Evolutionary conservation across 2,113 vertebrate genomes (phyloP).

Genomic region (Indri indri): DNA sequence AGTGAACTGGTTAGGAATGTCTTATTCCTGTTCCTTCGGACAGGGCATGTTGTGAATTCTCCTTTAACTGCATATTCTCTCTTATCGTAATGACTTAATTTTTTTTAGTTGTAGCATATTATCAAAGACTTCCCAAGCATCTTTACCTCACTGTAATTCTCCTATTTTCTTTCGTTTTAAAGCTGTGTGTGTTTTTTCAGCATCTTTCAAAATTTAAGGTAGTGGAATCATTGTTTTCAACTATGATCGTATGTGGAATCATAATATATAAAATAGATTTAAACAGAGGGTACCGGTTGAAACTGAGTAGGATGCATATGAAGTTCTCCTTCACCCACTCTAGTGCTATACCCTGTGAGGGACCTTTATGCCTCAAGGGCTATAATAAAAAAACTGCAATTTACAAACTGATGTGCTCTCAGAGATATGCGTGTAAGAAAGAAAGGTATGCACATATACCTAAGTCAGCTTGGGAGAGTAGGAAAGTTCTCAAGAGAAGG

Average conservation of each 20-base stretch:
- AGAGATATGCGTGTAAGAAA: too few species aligned
- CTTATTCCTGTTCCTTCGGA: neutral
- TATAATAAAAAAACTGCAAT: neutral
- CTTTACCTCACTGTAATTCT: neutral
- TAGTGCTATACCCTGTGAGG: neutral
- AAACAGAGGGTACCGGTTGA: neutral
- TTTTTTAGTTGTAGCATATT: neutral
- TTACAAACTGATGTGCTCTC: neutral
- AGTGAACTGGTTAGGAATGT: neutral
- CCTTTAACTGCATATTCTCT: neutral
- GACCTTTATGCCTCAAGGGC: neutral
- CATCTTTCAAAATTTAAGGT: neutral
- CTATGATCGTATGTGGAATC: neutral
- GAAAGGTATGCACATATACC: neutral
- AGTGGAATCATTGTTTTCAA: neutral
- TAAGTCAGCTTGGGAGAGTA: neutral
- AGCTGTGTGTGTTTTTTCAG: neutral
- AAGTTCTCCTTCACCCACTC: neutral
- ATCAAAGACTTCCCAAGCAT: neutral
- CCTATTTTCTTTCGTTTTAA: neutral
- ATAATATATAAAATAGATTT: neutral
- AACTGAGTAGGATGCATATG: neutral
- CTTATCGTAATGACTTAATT: neutral
- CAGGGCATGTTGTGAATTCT: neutral
- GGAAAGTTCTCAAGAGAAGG: neutral